Evolutionary conservation across 2,888 invertebrate species (phyloP).

Genomic region (Drosophila putrida): DNA sequence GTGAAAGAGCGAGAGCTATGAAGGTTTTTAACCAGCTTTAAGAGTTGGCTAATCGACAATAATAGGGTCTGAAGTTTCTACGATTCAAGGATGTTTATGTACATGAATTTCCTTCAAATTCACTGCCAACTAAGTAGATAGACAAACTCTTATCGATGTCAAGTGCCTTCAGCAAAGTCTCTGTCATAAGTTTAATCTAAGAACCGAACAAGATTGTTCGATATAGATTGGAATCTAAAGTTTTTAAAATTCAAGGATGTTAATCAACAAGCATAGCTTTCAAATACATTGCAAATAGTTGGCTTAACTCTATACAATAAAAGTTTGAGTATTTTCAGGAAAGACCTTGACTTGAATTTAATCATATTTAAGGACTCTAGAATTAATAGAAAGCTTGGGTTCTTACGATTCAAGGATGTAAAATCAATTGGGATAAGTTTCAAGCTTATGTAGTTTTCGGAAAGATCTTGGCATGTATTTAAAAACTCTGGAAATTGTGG

Average conservation of each 20-base stretch:
- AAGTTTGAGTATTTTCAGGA: neutral
- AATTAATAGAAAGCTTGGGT: too few relatives aligned
- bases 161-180: neutral
- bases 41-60: conserved; percentile 16
- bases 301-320: neutral
- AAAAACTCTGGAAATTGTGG: neutral
- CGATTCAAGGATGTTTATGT: neutral
- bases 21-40: neutral
- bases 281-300: neutral
- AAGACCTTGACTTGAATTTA: neutral
- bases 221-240: neutral
- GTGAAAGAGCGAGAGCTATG: neutral
- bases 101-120: neutral
- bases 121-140: neutral
- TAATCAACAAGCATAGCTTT: neutral
- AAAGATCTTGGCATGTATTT: neutral
- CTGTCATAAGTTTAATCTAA: neutral
- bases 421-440: too few relatives aligned
- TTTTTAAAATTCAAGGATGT: neutral
- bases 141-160: neutral
- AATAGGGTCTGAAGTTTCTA: neutral
- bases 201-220: neutral
- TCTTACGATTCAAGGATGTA: too few relatives aligned
- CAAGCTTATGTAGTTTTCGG: too few relatives aligned
- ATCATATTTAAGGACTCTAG: neutral